Conservation (phyloP, 2,888 invertebrate genomes). For the Neria commutata region DNA sequence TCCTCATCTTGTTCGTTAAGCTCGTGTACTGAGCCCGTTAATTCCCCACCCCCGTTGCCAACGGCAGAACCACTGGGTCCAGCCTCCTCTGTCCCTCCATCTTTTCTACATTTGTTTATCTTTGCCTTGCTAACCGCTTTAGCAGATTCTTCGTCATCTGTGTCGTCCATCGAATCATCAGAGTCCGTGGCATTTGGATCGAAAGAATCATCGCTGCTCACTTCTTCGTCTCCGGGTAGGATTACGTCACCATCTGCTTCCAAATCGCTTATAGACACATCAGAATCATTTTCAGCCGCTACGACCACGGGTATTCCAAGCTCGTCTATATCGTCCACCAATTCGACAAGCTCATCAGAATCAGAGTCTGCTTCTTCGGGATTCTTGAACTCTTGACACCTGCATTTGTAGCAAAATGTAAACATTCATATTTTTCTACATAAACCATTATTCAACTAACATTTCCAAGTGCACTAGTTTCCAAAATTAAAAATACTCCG, state of each 20-base stretch:
- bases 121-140: conserved; percentile 10
- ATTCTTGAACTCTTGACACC: conserved; percentile 51
- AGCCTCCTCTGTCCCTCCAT: conserved; percentile 30
- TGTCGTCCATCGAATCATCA: conserved; percentile 47
- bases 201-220: conserved; percentile 37
- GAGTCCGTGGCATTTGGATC: conserved; percentile 47
- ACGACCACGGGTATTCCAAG: conserved; percentile 20
- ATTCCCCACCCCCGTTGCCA: conserved; percentile 6
- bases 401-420: too few relatives aligned
- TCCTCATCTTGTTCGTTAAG: conserved; percentile 66
- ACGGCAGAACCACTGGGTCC: conserved; percentile 32
- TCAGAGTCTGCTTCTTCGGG: conserved; percentile 42
- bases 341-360: conserved; percentile 50
- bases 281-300: conserved; percentile 42
- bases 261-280: conserved; percentile 35
- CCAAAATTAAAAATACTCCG: too few relatives aligned
- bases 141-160: conserved; percentile 13
- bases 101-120: conserved; percentile 1
- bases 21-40: conserved; percentile 32
- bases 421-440: too few relatives aligned
- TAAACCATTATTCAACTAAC: too few relatives aligned
- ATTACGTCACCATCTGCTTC: conserved; percentile 30
- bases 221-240: too few relatives aligned
- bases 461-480: too few relatives aligned
- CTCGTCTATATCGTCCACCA: conserved; percentile 44